These are phyloP conservation scores for Neoascia interrupta DNA, from an alignment of 2,888 invertebrate genomes.

Conservation along the genomic window DNA sequence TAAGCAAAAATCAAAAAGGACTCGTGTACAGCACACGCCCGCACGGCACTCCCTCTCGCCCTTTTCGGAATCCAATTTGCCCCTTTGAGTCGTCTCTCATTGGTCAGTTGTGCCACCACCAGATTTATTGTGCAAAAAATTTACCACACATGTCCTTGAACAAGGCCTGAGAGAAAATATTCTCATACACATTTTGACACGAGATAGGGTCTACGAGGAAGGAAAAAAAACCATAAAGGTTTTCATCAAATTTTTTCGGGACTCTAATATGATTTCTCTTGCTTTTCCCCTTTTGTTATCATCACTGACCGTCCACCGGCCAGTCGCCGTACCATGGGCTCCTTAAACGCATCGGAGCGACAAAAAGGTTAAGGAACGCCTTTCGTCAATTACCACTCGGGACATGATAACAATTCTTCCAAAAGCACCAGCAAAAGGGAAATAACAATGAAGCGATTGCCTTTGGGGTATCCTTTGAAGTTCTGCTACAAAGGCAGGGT, in stretches of 20 bases:
- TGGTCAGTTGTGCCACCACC: conserved; percentile 39
- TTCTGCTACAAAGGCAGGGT: conserved; percentile 49
- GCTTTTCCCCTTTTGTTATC: conserved; percentile 27
- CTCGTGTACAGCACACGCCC: conserved; percentile 3
- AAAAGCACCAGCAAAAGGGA: conserved; percentile 12
- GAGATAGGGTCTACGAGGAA: conserved; percentile 44
- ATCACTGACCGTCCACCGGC: conserved; percentile 26
- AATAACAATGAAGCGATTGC: conserved; percentile 48
- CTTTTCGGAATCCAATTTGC: conserved; percentile 32
- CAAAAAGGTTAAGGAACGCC: conserved; percentile 68
- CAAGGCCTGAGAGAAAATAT: conserved; percentile 31
- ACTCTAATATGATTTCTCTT: conserved; percentile 58
- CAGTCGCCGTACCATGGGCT: not conserved
- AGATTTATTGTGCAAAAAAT: conserved; percentile 56
- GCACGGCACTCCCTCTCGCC: not conserved
- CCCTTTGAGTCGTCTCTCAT: conserved; percentile 26
- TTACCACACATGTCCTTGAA: conserved; percentile 41
- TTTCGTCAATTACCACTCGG: conserved; percentile 68
- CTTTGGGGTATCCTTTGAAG: conserved; percentile 55
- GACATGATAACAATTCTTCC: conserved; percentile 63
- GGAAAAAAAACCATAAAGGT: too few relatives aligned
- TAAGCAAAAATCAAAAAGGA: conserved; percentile 61
- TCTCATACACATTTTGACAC: conserved; percentile 59
- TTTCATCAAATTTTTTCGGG: conserved; percentile 49
- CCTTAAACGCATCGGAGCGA: conserved; percentile 53